These are phyloP conservation scores for Sternarchorhynchus goeldii DNA, from an alignment of 2,797 vertebrate genomes.

Conservation along the genomic window DNA sequence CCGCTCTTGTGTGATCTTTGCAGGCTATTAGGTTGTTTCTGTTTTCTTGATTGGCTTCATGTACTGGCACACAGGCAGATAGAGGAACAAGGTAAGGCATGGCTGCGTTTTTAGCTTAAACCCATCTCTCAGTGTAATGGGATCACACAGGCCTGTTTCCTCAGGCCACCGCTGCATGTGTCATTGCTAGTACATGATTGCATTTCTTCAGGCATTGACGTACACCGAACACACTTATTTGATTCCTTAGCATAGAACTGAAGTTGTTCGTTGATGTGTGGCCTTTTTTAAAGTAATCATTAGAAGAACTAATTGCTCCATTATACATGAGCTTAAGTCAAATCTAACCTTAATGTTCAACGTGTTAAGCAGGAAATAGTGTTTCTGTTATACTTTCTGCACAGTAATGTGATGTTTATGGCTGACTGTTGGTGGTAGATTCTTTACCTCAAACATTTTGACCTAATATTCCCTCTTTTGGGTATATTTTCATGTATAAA, in stretches of 20 bases:
- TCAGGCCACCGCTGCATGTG: slow-evolving; percentile 27
- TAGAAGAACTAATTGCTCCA: neutral
- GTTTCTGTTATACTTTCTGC: slow-evolving; percentile 2
- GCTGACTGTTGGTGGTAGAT: slow-evolving; percentile 13
- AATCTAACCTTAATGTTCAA: neutral
- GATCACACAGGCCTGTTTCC: slow-evolving; percentile 36
- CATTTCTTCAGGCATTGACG: slow-evolving; percentile 20
- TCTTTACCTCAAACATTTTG: slow-evolving; percentile 5
- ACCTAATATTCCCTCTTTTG: slow-evolving; percentile 6
- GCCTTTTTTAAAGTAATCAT: neutral
- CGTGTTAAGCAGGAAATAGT: neutral
- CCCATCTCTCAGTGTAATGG: slow-evolving; percentile 2
- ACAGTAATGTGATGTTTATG: slow-evolving; percentile 8
- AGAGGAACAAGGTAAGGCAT: slow-evolving; percentile 25
- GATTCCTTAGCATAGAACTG: slow-evolving; percentile 32
- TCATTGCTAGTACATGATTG: slow-evolving; percentile 39
- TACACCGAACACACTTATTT: slow-evolving; percentile 31
- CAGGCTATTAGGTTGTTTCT: slow-evolving; percentile 29
- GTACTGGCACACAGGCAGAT: neutral
- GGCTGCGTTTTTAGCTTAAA: slow-evolving; percentile 22
- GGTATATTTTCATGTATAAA: slow-evolving; percentile 23
- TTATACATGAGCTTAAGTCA: slow-evolving; percentile 5
- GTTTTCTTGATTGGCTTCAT: slow-evolving; percentile 21
- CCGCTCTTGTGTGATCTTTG: slow-evolving; percentile 41
- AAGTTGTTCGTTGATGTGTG: neutral